Evolutionary conservation across 1,140 invertebrate genomes (phyloP).

Genomic region (Sycophaga agraensis): DNA sequence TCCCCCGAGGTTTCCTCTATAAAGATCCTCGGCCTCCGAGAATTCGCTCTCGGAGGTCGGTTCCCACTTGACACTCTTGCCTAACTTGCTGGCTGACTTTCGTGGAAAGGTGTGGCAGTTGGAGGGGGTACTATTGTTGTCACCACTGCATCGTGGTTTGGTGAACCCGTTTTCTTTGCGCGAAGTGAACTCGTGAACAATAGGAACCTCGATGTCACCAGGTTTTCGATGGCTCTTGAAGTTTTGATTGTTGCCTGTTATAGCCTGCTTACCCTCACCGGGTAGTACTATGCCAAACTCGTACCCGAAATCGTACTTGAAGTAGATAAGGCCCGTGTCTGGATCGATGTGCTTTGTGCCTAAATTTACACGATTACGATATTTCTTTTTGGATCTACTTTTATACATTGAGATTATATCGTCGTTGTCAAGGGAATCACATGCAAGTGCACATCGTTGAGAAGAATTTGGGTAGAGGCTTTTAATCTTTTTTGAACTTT

Average conservation of each 20-base stretch:
- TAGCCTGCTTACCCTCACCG: conserved; percentile 64
- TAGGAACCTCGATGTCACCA: conserved; percentile 64
- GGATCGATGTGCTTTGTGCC: conserved; percentile 77
- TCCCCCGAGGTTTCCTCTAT: conserved; percentile 45
- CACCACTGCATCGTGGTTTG: conserved; percentile 21
- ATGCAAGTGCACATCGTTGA: too few species aligned
- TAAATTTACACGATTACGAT: too few species aligned
- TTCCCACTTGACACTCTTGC: conserved; percentile 65
- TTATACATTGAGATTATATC: too few species aligned
- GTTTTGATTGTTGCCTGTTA: conserved; percentile 52
- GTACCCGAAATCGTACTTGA: conserved; percentile 83
- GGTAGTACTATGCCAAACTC: conserved; percentile 76
- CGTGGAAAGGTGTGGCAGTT: conserved; percentile 30
- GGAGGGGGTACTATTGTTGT: conserved; percentile 18
- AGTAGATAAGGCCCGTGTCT: conserved; percentile 76
- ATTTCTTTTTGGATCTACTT: too few species aligned
- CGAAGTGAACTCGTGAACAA: conserved; percentile 63
- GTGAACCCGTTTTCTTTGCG: conserved; percentile 45
- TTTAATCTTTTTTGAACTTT: too few species aligned
- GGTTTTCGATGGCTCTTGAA: conserved; percentile 59
- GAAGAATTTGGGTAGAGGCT: too few species aligned
- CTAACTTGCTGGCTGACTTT: conserved; percentile 41
- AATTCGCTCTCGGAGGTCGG: conserved; percentile 66
- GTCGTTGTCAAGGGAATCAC: too few species aligned
- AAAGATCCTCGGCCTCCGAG: conserved; percentile 59